Base-by-base conservation (phyloP, 2,113 vertebrate genomes). In the Saiga tatarica region DNA sequence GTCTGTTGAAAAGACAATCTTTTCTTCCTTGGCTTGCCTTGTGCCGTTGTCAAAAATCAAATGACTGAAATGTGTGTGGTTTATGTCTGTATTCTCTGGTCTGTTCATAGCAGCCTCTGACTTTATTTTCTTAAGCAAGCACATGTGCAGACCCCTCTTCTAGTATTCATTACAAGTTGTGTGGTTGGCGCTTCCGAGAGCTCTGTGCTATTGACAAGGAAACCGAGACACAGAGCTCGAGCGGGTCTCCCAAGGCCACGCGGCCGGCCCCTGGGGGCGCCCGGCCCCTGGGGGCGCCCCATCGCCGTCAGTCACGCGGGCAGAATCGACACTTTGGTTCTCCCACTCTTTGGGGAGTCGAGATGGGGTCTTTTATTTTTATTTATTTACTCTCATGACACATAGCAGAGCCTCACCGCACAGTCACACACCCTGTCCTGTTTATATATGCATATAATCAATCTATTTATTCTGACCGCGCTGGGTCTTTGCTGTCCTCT, bases 291-390 rank as follows among this genome's bases (percentile, higher is more conserved):
- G 3, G 6, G 30, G 36, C n/a, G 50, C 3, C 60, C 53, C 28
- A 4, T 60, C 30, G 0, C 15, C 15, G 7, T 50, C 11, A 33
- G 16, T 19, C 53, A 16, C 9, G 4, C 5, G 15, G 36, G 12
- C n/a, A 3, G 19, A 28, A 36, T 33, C 6, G 4, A n/a, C n/a
- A 14, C 45, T 28, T 79, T 50, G 17, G 10, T 45, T 60, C n/a
- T 74, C 64, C 87, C 17, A 39, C 26, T 30, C 39, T 96, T 59
- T 42, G 17, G 74, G 30, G n/a, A n/a, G 11, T 39, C 45, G 60
- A 91, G 67, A 50, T 45, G 36, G 36, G n/a, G 36, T 42, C 36
- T 42, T 25, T 39, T 25, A 23, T 25, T 25, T 42, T 42, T 74
- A 39, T 74, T 39, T 39, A 25, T 25, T 74, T 42, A 25, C 36